phyloP scores from a whole-genome alignment of 1,140 invertebrate genomes.

The Temnothorax curvispinosus region DNA sequence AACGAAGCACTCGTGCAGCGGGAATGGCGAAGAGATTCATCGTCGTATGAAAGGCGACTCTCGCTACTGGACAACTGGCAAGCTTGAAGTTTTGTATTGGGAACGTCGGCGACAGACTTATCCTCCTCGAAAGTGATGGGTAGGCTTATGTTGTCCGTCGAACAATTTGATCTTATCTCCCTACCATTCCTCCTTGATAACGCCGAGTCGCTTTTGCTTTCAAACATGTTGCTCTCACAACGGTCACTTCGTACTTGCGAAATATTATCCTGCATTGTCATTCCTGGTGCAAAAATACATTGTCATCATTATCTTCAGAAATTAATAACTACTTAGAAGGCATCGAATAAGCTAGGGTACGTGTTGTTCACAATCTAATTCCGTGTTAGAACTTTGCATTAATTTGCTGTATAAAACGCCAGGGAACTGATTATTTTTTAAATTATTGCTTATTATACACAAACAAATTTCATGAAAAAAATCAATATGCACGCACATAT shows the following conservation, averaged over 20 bases:
- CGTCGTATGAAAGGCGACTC: background rate
- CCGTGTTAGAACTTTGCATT: background rate
- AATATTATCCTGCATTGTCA: background rate
- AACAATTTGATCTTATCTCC: background rate
- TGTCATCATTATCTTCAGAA: background rate
- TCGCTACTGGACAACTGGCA: background rate
- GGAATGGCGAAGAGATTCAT: constrained; percentile 9
- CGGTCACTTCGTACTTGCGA: background rate
- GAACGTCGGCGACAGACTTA: constrained; percentile 17
- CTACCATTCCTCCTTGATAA: constrained; percentile 6
- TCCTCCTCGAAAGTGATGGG: background rate
- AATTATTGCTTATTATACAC: too few relatives aligned
- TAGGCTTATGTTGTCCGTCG: constrained; percentile 3
- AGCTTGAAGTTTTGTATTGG: background rate
- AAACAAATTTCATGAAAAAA: too few relatives aligned
- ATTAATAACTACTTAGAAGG: background rate
- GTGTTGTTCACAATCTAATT: background rate
- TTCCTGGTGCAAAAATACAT: constrained; percentile 22
- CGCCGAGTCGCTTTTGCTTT: constrained; percentile 14
- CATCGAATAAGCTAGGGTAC: background rate
- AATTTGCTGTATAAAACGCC: background rate
- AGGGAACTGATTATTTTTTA: background rate
- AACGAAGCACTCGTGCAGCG: background rate
- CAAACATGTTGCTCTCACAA: background rate
- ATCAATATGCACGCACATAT: too few relatives aligned